A percentile compares a stretch with the other conserved stretches of the same genome.
Conservation (phyloP, 2,113 vertebrate genomes). For the Zapus hudsonius region DNA sequence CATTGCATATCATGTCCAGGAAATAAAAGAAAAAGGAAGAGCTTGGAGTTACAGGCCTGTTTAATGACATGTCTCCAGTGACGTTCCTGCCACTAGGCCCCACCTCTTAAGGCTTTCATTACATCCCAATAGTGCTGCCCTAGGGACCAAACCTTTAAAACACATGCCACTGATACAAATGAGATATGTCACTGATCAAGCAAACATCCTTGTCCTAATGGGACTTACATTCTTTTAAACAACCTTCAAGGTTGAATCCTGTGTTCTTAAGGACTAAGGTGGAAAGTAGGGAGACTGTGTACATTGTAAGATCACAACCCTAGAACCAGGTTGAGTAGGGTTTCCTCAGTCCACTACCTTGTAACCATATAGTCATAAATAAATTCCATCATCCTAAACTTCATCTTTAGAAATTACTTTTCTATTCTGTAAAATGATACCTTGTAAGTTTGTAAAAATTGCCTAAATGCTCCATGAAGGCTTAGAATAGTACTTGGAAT, state of each 20-base stretch:
- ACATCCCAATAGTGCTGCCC: too few species aligned
- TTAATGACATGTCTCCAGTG: neutral
- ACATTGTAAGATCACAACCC: neutral
- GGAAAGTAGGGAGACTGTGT: neutral
- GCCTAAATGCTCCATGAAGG: neutral
- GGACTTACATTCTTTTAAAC: neutral
- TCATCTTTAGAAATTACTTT: neutral
- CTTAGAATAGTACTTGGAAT: neutral
- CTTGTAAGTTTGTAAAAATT: slow-evolving; percentile 6
- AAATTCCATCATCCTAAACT: neutral
- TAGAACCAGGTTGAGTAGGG: neutral
- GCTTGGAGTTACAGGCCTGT: neutral
- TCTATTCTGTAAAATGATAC: neutral
- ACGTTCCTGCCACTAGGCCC: neutral
- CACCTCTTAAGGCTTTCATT: neutral
- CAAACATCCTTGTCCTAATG: neutral
- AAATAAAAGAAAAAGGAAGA: neutral
- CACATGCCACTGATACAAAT: neutral
- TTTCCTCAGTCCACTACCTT: too few species aligned
- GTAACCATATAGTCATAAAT: neutral
- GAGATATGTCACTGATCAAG: neutral
- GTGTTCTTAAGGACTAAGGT: neutral
- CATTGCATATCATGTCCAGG: neutral
- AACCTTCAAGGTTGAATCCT: neutral
- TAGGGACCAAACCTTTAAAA: too few species aligned